A percentile compares a stretch with the other conserved stretches of the same genome.
phyloP scores from a whole-genome alignment of 2,113 vertebrate genomes.

The Emydura subglobosa region DNA sequence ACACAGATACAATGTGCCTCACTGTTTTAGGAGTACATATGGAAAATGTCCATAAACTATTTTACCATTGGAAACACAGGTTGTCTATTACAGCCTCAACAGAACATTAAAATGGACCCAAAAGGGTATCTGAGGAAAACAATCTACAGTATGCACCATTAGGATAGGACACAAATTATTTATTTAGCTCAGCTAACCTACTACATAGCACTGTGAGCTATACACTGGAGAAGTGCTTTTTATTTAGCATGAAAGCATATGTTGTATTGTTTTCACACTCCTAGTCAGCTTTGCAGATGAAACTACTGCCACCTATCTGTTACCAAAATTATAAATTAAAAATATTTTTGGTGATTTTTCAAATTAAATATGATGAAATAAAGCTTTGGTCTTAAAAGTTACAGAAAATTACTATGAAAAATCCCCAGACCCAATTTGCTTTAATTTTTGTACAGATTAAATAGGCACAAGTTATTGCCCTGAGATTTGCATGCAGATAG shows the following conservation, averaged over 20 bases:
- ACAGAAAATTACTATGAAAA: neutral
- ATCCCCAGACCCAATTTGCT: neutral
- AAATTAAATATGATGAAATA: neutral
- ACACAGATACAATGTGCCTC: neutral
- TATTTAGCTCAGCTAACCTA: neutral
- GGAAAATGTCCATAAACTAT: neutral
- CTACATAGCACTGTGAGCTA: neutral
- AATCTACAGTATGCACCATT: neutral
- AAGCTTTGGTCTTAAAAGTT: neutral
- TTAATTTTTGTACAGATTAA: neutral
- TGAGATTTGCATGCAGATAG: neutral
- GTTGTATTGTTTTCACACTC: neutral
- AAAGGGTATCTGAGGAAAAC: neutral
- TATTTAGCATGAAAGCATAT: neutral
- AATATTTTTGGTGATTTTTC: neutral
- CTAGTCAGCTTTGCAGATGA: neutral
- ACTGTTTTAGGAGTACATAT: neutral
- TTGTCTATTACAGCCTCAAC: neutral
- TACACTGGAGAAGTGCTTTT: neutral
- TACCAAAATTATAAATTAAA: neutral
- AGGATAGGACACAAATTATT: neutral
- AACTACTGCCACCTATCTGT: conserved; percentile 37
- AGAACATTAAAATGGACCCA: neutral
- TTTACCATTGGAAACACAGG: neutral
- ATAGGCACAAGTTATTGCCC: neutral